Percentiles rank a stretch among this genome's conserved stretches.
Conservation (phyloP, 2,888 invertebrate species). For the Gymnocheta viridis region DNA sequence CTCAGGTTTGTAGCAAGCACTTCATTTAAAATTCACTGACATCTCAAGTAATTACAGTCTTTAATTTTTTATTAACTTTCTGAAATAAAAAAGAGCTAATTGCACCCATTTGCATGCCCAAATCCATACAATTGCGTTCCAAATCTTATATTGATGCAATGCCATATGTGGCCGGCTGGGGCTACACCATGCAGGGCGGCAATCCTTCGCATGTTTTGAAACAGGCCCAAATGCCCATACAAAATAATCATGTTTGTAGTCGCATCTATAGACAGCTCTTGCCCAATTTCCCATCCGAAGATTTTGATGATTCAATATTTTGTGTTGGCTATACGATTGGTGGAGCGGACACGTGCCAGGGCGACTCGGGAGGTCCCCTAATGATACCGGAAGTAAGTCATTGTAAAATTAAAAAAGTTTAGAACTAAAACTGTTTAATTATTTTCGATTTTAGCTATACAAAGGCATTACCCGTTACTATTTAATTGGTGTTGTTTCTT, state of each 20-base stretch:
- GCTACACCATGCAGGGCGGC: slow-evolving; percentile 82
- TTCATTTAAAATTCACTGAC: neutral
- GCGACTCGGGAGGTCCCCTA: slow-evolving; percentile 78
- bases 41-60: slow-evolving; percentile 34
- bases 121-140: slow-evolving; percentile 83
- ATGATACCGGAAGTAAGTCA: slow-evolving; percentile 75
- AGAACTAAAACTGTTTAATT: neutral
- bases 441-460: slow-evolving; percentile 63
- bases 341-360: slow-evolving; percentile 77
- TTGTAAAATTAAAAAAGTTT: neutral
- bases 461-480: slow-evolving; percentile 74
- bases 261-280: slow-evolving; percentile 73
- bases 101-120: slow-evolving; percentile 89
- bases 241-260: slow-evolving; percentile 85
- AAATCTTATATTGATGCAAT: slow-evolving; percentile 83
- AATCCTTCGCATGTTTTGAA: slow-evolving; percentile 85
- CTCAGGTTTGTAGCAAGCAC: slow-evolving; percentile 83
- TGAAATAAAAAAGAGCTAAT: slow-evolving; percentile 83
- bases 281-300: slow-evolving; percentile 71
- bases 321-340: slow-evolving; percentile 77
- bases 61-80: neutral
- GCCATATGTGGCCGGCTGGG: slow-evolving; percentile 88
- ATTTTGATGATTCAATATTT: slow-evolving; percentile 75
- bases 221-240: slow-evolving; percentile 87
- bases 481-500: slow-evolving; percentile 86